These are phyloP conservation scores for Melanostoma scalare DNA, from an alignment of 2,888 invertebrate species.

Conservation along the genomic window DNA sequence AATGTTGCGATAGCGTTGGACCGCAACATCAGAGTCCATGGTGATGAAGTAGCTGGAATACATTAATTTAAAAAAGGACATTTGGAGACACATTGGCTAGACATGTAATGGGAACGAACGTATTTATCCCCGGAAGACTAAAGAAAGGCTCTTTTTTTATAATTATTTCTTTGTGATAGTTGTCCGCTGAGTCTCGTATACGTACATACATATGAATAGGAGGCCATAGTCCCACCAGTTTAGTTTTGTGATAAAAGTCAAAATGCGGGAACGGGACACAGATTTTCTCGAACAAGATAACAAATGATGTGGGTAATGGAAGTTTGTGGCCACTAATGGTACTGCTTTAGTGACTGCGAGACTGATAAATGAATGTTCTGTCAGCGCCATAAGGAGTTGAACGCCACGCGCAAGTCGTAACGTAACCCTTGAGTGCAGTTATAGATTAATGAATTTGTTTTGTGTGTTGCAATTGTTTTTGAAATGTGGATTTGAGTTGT, in stretches of 20 bases:
- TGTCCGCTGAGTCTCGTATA: no score
- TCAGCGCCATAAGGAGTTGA: slow-evolving; percentile 52
- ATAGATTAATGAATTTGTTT: slow-evolving; percentile 51
- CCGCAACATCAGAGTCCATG: slow-evolving; percentile 48
- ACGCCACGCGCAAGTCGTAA: background rate
- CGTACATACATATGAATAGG: background rate
- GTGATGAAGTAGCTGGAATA: slow-evolving; percentile 49
- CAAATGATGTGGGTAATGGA: slow-evolving; percentile 70
- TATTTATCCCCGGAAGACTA: slow-evolving; percentile 45
- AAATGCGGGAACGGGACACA: slow-evolving; percentile 62
- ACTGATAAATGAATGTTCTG: slow-evolving; percentile 69
- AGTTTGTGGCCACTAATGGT: slow-evolving; percentile 67
- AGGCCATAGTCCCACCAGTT: background rate
- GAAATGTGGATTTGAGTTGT: slow-evolving; percentile 28
- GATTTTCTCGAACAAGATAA: slow-evolving; percentile 55
- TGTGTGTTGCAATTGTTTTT: slow-evolving; percentile 13
- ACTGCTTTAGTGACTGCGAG: slow-evolving; percentile 50
- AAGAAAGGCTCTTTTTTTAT: slow-evolving; percentile 36
- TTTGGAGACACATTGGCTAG: slow-evolving; percentile 70
- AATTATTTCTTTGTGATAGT: slow-evolving; percentile 6
- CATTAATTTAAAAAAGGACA: slow-evolving; percentile 71
- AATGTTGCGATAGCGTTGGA: slow-evolving; percentile 56
- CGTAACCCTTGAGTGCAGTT: slow-evolving; percentile 11
- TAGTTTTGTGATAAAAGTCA: slow-evolving; percentile 59
- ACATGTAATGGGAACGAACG: slow-evolving; percentile 36